Conservation (phyloP, 1,140 invertebrate genomes). For the Onthophagus taurus region DNA sequence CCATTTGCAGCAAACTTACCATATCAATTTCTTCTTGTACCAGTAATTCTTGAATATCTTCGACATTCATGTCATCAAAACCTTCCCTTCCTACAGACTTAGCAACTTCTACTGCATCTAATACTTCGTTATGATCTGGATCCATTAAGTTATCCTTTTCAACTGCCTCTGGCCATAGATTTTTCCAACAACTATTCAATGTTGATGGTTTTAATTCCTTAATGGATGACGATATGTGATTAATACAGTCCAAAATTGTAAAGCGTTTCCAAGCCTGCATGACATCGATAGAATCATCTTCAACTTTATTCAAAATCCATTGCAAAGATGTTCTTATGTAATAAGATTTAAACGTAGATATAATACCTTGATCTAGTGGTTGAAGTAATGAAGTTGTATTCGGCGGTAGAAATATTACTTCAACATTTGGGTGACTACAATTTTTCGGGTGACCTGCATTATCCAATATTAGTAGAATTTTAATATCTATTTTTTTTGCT, state of each 20-base stretch:
- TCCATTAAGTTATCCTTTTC: too few relatives aligned
- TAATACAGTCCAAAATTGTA: background rate
- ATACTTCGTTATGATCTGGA: too few relatives aligned
- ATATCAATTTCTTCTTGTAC: too few relatives aligned
- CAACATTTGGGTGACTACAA: background rate
- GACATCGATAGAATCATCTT: background rate
- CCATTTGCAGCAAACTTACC: too few relatives aligned
- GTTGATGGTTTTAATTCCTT: background rate
- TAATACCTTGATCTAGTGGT: conserved; percentile 39
- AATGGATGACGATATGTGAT: background rate
- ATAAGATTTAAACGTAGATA: conserved; percentile 22
- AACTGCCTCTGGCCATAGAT: background rate
- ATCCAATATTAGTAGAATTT: background rate
- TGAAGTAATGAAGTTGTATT: conserved; percentile 38
- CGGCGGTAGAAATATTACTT: conserved; percentile 33
- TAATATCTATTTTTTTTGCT: background rate
- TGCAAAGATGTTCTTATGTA: too few relatives aligned
- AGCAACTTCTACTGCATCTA: too few relatives aligned
- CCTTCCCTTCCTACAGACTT: too few relatives aligned
- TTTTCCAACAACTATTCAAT: background rate
- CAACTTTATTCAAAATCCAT: too few relatives aligned
- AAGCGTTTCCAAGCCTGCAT: conserved; percentile 1
- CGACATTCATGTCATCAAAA: too few relatives aligned
- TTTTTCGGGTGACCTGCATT: background rate
- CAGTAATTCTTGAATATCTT: too few relatives aligned